These are phyloP conservation scores for Ciconia stormi DNA, from an alignment of 2,113 vertebrate species.

Conservation along the genomic window DNA sequence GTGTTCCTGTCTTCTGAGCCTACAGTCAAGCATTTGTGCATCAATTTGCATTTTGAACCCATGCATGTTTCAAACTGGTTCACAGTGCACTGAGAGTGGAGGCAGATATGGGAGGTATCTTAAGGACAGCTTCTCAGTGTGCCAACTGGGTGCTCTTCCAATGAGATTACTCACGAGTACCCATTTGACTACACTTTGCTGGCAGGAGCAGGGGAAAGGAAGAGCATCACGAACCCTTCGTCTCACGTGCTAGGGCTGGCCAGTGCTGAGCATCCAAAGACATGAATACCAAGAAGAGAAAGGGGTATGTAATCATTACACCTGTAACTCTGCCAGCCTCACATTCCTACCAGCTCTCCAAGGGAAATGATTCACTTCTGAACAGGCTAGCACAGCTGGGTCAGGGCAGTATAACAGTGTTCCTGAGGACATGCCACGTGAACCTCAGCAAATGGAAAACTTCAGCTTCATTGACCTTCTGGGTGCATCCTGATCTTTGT, in stretches of 20 bases:
- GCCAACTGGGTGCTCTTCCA: neutral
- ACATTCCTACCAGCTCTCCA: neutral
- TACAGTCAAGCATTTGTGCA: neutral
- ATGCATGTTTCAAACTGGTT: neutral
- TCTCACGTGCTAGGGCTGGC: neutral
- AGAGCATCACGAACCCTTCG: neutral
- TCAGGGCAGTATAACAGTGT: neutral
- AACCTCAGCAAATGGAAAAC: neutral
- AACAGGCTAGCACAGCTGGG: neutral
- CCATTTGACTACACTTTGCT: neutral
- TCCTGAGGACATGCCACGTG: neutral
- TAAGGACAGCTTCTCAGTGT: slow-evolving; percentile 9
- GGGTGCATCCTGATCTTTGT: neutral
- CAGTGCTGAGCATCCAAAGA: neutral
- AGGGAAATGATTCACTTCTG: neutral
- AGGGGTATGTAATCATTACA: neutral
- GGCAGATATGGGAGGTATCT: slow-evolving; percentile 11
- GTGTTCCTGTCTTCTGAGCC: neutral
- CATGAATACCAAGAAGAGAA: neutral
- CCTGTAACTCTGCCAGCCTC: neutral
- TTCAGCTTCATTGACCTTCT: neutral
- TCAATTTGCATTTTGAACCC: slow-evolving; percentile 17
- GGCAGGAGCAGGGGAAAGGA: neutral
- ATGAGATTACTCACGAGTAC: neutral
- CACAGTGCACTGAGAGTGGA: neutral